Evolutionary conservation across 2,888 invertebrate genomes (phyloP).

Genomic region (Papilio gigon): DNA sequence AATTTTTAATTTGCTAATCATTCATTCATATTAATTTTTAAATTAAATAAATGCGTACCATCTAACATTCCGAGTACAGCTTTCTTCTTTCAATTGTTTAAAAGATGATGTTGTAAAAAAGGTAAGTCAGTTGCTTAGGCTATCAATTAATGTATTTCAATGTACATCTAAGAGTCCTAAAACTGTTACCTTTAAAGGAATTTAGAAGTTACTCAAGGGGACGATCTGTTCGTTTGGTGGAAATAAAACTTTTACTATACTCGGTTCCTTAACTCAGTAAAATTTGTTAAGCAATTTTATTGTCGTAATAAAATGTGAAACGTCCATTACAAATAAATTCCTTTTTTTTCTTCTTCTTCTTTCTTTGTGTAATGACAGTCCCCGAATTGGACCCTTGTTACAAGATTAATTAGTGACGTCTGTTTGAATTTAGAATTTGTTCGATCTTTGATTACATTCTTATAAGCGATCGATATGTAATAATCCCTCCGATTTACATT

Average conservation of each 20-base stretch:
- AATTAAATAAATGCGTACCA: background rate
- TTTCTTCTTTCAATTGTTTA: too few species aligned
- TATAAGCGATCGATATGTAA: slow-evolving; percentile 22
- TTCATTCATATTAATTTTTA: background rate
- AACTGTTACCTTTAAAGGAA: slow-evolving; percentile 1
- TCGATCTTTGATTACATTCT: slow-evolving; percentile 26
- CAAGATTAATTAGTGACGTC: slow-evolving; percentile 35
- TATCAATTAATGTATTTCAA: background rate
- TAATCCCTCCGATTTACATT: background rate
- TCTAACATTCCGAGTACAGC: background rate
- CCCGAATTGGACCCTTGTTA: slow-evolving; percentile 33
- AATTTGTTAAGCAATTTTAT: slow-evolving; percentile 23
- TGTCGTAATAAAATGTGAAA: slow-evolving; percentile 27
- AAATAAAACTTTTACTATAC: slow-evolving; percentile 4
- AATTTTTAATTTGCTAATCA: too few species aligned
- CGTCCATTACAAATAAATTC: slow-evolving; percentile 12
- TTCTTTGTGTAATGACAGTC: slow-evolving; percentile 21
- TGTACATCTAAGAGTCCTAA: background rate
- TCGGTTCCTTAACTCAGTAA: background rate
- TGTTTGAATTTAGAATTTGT: slow-evolving; percentile 34
- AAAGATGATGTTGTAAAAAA: background rate
- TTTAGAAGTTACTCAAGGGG: background rate
- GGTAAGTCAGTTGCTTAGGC: background rate
- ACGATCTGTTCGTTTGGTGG: background rate
- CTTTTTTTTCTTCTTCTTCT: slow-evolving; percentile 8